Evolutionary conservation across 2,888 invertebrate species (phyloP), one percentile per base, ranked within the genome.

Genomic region (Leptinotarsa rubiginosa): DNA sequence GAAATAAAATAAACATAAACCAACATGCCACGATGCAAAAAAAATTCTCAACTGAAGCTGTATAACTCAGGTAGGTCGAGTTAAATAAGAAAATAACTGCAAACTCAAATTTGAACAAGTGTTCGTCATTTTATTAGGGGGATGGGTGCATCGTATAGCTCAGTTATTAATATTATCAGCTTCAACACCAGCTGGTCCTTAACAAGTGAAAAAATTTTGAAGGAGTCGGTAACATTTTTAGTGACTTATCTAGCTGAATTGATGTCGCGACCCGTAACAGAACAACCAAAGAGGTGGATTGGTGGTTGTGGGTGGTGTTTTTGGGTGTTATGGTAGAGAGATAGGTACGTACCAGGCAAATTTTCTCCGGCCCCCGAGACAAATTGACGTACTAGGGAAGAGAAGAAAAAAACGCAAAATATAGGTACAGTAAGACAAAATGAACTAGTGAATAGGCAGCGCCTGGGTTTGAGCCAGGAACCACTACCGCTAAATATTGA

Each of bases 361-460:
- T 88, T 88, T 86, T 88, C 88, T 88, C 88, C 88, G 86, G 88
- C 88, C 87, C 88, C 88, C 88, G 88, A 87, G 88, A 88, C 88
- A 88, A 88, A 88, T 87, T 88, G 88, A 88, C 88, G 88, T 88
- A 88, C 88, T 88, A 88, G 87, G 87, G 87, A 88, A 87, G 86
- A 88, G 87, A 88, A 88, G 87, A 87, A 84, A 88, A 87, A 87
- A 88, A 88, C 88, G 87, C 87, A 88, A 88, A 88, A 88, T 88
- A 88, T 88, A 88, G 87, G 87, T 87, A 87, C 86, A 87, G 85
- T 87, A 87, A 87, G 85, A 87, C 85, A 87, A 87, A 86, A 78
- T 74, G 67, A 85, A 84, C 79, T 84, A 80, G 81, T 83, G 82
- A 82, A 75, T 70, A 47, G 65, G 74, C 66, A 74, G 67, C 71